These are phyloP conservation scores for Sterna hirundo DNA, from an alignment of 2,113 vertebrate species.

Conservation along the genomic window DNA sequence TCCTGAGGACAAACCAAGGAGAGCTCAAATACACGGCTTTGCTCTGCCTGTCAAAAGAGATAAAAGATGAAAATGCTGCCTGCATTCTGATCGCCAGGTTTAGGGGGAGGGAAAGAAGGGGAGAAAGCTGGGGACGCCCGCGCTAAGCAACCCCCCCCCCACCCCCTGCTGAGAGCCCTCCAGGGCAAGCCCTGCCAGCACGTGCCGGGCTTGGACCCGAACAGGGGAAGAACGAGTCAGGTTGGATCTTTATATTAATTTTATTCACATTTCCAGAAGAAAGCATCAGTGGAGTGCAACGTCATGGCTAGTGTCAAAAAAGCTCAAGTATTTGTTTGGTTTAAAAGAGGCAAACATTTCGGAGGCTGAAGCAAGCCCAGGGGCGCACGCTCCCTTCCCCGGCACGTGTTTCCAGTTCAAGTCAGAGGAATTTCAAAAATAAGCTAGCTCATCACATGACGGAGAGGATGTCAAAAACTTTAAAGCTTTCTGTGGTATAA, in stretches of 20 bases:
- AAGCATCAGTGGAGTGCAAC: slow-evolving; percentile 18
- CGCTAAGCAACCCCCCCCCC: rapidly evolving
- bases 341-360: slow-evolving; percentile 2
- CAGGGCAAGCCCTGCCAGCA: not conserved
- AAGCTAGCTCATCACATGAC: slow-evolving; percentile 7
- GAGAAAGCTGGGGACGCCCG: not conserved
- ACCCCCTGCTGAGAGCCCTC: not conserved
- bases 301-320: not conserved
- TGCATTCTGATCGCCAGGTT: not conserved
- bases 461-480: slow-evolving; percentile 20
- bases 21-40: rapidly evolving
- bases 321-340: slow-evolving; percentile 2
- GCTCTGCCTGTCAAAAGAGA: not conserved
- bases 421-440: not conserved
- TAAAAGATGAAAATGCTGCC: not conserved
- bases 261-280: slow-evolving; percentile 63
- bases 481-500: slow-evolving; percentile 39
- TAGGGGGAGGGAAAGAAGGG: not conserved
- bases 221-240: not conserved
- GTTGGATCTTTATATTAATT: slow-evolving; percentile 8
- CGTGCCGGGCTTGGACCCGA: not conserved
- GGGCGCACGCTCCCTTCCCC: not conserved
- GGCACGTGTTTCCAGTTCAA: not conserved
- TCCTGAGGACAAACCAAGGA: not conserved
- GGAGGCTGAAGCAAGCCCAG: not conserved